phyloP scores from a whole-genome alignment of 2,888 invertebrate species.

The Celastrina argiolus region DNA sequence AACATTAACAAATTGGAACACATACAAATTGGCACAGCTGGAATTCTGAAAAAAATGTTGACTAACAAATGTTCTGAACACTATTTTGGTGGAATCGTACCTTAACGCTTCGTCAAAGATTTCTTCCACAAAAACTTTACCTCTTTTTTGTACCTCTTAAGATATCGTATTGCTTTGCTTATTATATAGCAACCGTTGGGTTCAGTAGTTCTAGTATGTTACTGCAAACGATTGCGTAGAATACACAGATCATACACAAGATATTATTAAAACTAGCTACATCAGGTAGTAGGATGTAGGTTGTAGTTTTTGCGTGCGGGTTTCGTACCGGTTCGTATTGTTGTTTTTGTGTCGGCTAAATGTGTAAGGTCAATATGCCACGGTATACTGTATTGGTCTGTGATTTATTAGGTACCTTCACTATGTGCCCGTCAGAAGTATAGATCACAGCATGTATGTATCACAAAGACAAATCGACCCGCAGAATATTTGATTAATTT shows the following conservation, averaged over 20 bases:
- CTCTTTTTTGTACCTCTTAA: no score
- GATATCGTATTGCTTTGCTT: background rate
- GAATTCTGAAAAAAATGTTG: no score
- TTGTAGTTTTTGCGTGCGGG: constrained; percentile 3
- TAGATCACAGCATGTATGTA: no score
- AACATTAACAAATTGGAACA: no score
- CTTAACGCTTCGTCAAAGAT: no score
- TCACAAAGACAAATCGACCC: background rate
- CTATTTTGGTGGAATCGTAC: no score
- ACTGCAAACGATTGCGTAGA: background rate
- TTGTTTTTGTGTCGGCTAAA: constrained; percentile 3
- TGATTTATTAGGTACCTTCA: constrained; percentile 7
- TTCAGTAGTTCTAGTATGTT: background rate
- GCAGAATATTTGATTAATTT: background rate
- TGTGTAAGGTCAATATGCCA: constrained; percentile 2
- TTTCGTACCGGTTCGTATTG: constrained; percentile 1
- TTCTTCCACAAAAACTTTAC: no score
- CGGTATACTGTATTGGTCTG: background rate
- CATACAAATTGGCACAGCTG: no score
- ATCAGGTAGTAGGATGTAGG: background rate
- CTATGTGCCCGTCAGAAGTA: background rate
- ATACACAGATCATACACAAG: background rate
- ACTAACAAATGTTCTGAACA: no score
- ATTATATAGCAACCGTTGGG: background rate
- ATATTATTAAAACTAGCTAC: background rate